These are phyloP conservation scores for Hypsibius dujardini DNA, from an alignment of 1,140 invertebrate species.

Conservation along the genomic window DNA sequence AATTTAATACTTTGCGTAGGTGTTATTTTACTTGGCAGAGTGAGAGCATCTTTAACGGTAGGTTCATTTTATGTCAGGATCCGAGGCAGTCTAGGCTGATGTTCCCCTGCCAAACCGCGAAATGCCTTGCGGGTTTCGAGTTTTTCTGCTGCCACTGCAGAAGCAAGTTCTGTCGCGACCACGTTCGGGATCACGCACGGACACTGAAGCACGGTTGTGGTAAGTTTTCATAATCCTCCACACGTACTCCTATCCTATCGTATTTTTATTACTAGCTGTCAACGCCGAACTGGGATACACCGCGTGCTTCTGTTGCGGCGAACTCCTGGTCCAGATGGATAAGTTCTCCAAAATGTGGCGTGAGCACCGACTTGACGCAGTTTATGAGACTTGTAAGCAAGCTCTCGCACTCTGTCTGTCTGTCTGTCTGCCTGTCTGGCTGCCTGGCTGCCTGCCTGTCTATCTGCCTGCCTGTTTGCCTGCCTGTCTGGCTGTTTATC, in stretches of 20 bases:
- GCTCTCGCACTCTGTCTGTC: too few relatives aligned
- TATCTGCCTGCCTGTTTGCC: too few relatives aligned
- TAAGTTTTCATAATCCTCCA: background rate
- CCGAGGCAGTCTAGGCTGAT: background rate
- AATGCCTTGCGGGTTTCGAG: background rate
- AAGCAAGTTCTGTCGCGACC: background rate
- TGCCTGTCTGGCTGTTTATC: too few relatives aligned
- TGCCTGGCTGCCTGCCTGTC: too few relatives aligned
- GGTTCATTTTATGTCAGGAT: slow-evolving; percentile 12
- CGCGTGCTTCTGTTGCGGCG: background rate
- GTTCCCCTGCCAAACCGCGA: background rate
- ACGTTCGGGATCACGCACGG: background rate
- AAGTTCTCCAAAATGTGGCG: background rate
- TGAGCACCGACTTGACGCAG: background rate
- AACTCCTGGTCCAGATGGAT: slow-evolving; percentile 4
- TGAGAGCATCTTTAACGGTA: too few relatives aligned
- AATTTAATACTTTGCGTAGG: too few relatives aligned
- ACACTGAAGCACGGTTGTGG: background rate
- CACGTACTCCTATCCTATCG: background rate
- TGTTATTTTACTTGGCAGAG: too few relatives aligned
- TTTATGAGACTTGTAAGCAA: slow-evolving; percentile 1
- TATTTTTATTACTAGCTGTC: background rate
- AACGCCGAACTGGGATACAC: background rate
- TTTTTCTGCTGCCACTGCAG: slow-evolving; percentile 10
- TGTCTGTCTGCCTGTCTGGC: too few relatives aligned